Evolutionary conservation across 2,888 invertebrate genomes (phyloP).

Genomic region (Blomia tropicalis): DNA sequence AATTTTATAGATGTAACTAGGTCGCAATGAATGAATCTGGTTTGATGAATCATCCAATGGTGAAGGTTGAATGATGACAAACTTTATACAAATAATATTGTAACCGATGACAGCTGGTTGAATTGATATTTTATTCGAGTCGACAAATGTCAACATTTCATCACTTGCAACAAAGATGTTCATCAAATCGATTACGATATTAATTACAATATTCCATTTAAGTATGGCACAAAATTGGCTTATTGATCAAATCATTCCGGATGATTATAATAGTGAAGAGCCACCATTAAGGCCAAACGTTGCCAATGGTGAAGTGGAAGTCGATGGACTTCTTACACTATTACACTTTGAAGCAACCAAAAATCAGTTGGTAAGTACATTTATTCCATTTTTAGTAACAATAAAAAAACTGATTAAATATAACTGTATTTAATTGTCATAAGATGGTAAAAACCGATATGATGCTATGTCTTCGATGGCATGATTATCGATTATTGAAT

Average conservation of each 20-base stretch:
- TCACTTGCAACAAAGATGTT: too few species aligned
- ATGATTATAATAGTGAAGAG: not conserved
- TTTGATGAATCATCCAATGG: too few species aligned
- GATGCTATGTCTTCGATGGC: conserved; percentile 15
- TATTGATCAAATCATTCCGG: conserved; percentile 7
- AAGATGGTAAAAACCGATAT: not conserved
- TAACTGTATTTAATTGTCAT: too few species aligned
- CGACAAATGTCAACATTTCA: too few species aligned
- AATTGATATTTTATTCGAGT: too few species aligned
- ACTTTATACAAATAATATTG: too few species aligned
- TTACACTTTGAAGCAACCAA: not conserved
- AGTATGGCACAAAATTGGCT: conserved; percentile 10
- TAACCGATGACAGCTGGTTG: too few species aligned
- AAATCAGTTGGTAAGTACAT: not conserved
- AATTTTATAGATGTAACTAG: too few species aligned
- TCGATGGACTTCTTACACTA: not conserved
- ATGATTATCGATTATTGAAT: conserved; percentile 13
- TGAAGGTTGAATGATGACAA: too few species aligned
- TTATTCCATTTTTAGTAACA: not conserved
- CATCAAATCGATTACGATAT: too few species aligned
- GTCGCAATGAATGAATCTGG: too few species aligned
- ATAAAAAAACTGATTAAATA: not conserved
- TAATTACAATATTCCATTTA: too few species aligned
- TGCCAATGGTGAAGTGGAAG: not conserved
- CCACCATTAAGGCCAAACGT: not conserved